These are phyloP conservation scores for Montipora sp. DNA, from an alignment of 64 coral and sea anemone genomes.

Conservation along the genomic window DNA sequence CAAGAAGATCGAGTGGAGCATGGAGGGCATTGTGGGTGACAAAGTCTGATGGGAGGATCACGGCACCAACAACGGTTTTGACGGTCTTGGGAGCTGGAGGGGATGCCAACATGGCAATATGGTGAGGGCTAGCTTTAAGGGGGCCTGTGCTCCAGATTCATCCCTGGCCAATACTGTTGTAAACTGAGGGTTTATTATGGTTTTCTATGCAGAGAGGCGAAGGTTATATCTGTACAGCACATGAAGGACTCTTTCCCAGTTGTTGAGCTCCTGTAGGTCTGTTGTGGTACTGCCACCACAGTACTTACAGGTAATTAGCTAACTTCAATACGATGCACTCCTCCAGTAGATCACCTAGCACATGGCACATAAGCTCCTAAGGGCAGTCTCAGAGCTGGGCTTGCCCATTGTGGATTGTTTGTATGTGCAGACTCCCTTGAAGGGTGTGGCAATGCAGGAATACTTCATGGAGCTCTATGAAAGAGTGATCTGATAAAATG, in stretches of 20 bases:
- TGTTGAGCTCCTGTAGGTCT: background rate
- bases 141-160: constrained; percentile 40
- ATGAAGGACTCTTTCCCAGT: background rate
- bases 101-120: too few relatives aligned
- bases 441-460: constrained; percentile 33
- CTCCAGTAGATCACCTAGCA: constrained; percentile 37
- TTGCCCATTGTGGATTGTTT: constrained; percentile 52
- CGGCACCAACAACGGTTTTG: background rate
- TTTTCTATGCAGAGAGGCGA: constrained; percentile 37
- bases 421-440: constrained; percentile 43
- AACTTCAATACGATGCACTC: constrained; percentile 21
- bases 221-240: constrained; percentile 24
- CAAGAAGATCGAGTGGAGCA: too few relatives aligned
- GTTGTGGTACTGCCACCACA: background rate
- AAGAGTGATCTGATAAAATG: too few relatives aligned
- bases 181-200: constrained; percentile 17
- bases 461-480: too few relatives aligned
- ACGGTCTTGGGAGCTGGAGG: constrained; percentile 19
- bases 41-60: too few relatives aligned
- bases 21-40: too few relatives aligned
- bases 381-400: constrained; percentile 47
- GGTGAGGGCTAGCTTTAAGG: constrained; percentile 10
- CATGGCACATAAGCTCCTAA: constrained; percentile 65
- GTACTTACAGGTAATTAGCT: constrained; percentile 26
- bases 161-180: constrained; percentile 24